Evolutionary conservation across 2,888 invertebrate genomes (phyloP).

Genomic region (Perizoma flavofasciatum): DNA sequence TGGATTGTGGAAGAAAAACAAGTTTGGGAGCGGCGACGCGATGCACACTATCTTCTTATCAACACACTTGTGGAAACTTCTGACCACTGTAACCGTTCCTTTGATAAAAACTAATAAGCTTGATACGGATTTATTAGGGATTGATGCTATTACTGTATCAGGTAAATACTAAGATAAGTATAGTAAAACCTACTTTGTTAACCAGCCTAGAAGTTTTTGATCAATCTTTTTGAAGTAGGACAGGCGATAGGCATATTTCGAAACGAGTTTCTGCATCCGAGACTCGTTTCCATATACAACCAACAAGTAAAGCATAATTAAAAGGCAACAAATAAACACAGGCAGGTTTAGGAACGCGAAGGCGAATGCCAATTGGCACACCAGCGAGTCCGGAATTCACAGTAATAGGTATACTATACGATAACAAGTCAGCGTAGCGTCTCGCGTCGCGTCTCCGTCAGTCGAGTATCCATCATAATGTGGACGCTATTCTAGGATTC

Average conservation of each 20-base stretch:
- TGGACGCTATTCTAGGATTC: constrained; percentile 24
- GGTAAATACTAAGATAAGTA: not conserved
- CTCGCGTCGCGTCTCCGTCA: constrained; percentile 28
- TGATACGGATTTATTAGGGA: constrained; percentile 31
- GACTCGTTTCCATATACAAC: constrained; percentile 28
- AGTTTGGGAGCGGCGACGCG: constrained; percentile 48
- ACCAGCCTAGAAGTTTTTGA: not conserved
- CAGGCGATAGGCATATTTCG: not conserved
- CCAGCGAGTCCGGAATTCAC: constrained; percentile 45
- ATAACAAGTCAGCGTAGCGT: constrained; percentile 25
- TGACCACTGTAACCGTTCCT: constrained; percentile 52
- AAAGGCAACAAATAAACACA: constrained; percentile 35
- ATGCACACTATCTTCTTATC: constrained; percentile 54
- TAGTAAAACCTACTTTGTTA: not conserved
- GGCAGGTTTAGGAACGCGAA: constrained; percentile 45
- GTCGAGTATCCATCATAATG: constrained; percentile 37
- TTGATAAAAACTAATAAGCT: constrained; percentile 46
- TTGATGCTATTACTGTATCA: not conserved
- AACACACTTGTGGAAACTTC: constrained; percentile 67
- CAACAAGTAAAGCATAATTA: constrained; percentile 37
- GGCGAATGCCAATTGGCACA: constrained; percentile 67
- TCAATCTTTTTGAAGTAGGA: constrained; percentile 1
- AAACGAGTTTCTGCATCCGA: constrained; percentile 8
- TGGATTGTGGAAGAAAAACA: constrained; percentile 42
- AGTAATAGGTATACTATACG: constrained; percentile 34